Evolutionary conservation across 2,888 invertebrate species (phyloP), one percentile per base, ranked within the genome.

Genomic region (Pseudococcus jackbeardsleyi): DNA sequence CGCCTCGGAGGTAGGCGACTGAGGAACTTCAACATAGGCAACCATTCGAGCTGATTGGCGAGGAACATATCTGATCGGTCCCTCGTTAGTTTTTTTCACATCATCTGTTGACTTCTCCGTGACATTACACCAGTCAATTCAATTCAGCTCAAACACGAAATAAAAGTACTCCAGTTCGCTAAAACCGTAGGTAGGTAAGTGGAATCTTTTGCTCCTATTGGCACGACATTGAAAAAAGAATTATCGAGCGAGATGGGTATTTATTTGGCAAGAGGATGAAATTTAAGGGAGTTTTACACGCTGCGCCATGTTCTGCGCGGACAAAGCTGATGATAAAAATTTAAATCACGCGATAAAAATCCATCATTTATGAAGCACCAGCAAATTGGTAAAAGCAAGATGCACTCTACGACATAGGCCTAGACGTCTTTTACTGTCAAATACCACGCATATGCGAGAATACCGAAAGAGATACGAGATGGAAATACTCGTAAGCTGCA

Each of bases 311-410:
- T 12, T 33, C 26, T 33, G 26, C 26, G 54, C 64, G 64, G 15
- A 77, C 39, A 77, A 33, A 77, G 8, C 42, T 26, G 79, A 86
- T 64, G 39, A 85, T 86, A 86, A 86, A 86, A 86, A 86, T 86
- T 86, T 86, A 86, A 86, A 86, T 86, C 64, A 86, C 86, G 68
- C 50, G 86, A 86, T 68, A 68, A 86, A 64, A 86, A 86, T 86
- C 64, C 86, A 86, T 86, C 86, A 86, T 86, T 86, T 42, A 86
- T 86, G 86, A 86, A 86, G 86, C 68, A 86, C 86, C 64, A 59
- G 86, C 64, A 86, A 86, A 86, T 86, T 68, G 86, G 86, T 86
- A 68, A 64, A 86, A 86, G 68, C 64, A 22, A 26, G 48, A 19
- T 33, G 84, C 48, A 50, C 50, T 42, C 11, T 46, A 33, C 26